These are phyloP conservation scores for Paradisaea rubra DNA, from an alignment of 2,113 vertebrate genomes.

Conservation along the genomic window DNA sequence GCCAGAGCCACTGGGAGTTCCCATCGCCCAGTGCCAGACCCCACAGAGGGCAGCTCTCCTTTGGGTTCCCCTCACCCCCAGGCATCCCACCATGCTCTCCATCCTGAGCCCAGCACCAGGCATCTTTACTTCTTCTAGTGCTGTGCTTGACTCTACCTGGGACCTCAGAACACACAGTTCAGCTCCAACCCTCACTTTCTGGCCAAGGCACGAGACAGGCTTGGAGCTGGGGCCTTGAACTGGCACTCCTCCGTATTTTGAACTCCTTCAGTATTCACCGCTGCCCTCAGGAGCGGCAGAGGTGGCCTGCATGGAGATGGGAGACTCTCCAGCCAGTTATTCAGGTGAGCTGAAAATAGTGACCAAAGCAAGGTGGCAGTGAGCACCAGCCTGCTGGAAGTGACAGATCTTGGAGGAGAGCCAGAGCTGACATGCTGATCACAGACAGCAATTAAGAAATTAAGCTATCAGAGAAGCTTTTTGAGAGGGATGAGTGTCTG, in stretches of 20 bases:
- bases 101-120: not conserved
- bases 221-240: not conserved
- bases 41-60: not conserved
- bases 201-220: not conserved
- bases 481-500: not conserved
- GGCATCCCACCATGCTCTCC: not conserved
- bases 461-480: slow-evolving; percentile 44
- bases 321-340: not conserved
- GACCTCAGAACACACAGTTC: not conserved
- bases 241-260: not conserved
- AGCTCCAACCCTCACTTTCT: not conserved
- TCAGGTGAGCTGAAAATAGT: not conserved
- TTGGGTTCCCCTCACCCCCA: not conserved
- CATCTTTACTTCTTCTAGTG: not conserved
- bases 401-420: slow-evolving; percentile 3
- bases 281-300: not conserved
- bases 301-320: not conserved
- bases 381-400: not conserved
- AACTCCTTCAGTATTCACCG: not conserved
- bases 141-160: not conserved
- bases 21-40: not conserved
- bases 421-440: slow-evolving; percentile 41
- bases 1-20: not conserved
- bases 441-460: slow-evolving; percentile 53
- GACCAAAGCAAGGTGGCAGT: not conserved